Percentiles rank a stretch among this genome's conserved stretches.
Evolutionary conservation across 2,888 invertebrate genomes (phyloP).

Genomic region (Dexiosoma caninum): DNA sequence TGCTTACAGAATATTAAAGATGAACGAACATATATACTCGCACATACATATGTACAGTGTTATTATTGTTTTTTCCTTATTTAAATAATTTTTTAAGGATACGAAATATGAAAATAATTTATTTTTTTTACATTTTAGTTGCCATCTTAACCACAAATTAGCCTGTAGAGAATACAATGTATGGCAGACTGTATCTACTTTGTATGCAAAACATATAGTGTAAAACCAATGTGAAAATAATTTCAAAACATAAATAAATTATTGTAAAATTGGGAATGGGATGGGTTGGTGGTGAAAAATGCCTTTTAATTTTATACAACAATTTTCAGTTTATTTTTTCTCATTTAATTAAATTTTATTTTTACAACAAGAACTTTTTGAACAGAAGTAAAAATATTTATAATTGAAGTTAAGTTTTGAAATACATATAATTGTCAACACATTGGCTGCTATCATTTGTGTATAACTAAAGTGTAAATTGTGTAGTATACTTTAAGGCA

Average conservation of each 20-base stretch:
- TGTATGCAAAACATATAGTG: not conserved
- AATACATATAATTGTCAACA: no score
- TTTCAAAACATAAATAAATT: no score
- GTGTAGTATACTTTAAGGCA: no score
- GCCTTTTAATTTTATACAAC: not conserved
- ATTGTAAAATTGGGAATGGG: not conserved
- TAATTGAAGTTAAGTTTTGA: no score
- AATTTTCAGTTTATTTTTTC: no score
- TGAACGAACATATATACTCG: no score
- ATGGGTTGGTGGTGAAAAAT: not conserved
- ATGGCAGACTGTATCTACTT: not conserved
- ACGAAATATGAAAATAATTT: not conserved
- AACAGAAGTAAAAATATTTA: no score
- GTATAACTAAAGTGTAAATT: no score
- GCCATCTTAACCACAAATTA: slow-evolving; percentile 16
- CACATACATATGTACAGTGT: not conserved
- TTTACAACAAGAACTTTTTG: no score
- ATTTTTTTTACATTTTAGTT: not conserved
- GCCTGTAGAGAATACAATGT: not conserved
- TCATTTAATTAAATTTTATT: no score
- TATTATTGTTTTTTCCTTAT: not conserved
- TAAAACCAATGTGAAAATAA: not conserved
- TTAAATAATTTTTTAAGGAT: not conserved
- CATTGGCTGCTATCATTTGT: no score
- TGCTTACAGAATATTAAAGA: slow-evolving; percentile 43